Evolutionary conservation across 2,888 invertebrate genomes (phyloP), one percentile per base, ranked within the genome.

Genomic region (Oligia latruncula): DNA sequence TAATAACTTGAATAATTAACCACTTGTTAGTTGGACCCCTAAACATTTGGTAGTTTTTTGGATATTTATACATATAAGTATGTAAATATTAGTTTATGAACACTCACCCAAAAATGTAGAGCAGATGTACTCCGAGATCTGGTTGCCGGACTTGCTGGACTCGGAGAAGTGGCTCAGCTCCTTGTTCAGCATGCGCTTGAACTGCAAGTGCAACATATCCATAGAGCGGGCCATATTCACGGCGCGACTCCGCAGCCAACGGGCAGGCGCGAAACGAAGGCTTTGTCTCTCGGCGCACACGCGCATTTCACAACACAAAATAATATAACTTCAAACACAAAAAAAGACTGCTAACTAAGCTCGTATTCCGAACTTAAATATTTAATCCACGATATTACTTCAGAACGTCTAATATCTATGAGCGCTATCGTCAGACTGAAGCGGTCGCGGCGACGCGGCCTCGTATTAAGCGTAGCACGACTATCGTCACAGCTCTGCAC

Each of bases 141-240:
- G 99, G 97, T 99, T 99, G 93, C 99, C 99, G 90, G 99, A 99
- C 97, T 99, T 99, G 97, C 99, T 99, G 89, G 99, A 99, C 97
- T 99, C 99, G 87, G 99, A 99, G 97, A 99, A 99, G 97, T 99
- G 99, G 94, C 99, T 99, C 93, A 99, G 97, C 97, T 99, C 99
- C 97, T 99, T 99, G 97, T 99, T 99, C 96, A 99, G 98, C 99
- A 99, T 99, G 95, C 99, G 98, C 97, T 99, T 99, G 98, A 99
- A 99, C 99, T 99, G 98, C 90, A 95, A 95, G 90, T 95, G 96
- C 93, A 96, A 96, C 89, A 96, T 90, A 90, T 96, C 95, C 90
- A 96, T 94, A 94, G 95, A 96, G 88, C 95, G 93, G 77, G 96
- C 95, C 95, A 97, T 95, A 87, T 89, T 95, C 40, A 93, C 91